Percentiles rank a stretch among this genome's conserved stretches.
Conservation (phyloP, 2,113 vertebrate genomes). For the Ceuthmochares aereus region DNA sequence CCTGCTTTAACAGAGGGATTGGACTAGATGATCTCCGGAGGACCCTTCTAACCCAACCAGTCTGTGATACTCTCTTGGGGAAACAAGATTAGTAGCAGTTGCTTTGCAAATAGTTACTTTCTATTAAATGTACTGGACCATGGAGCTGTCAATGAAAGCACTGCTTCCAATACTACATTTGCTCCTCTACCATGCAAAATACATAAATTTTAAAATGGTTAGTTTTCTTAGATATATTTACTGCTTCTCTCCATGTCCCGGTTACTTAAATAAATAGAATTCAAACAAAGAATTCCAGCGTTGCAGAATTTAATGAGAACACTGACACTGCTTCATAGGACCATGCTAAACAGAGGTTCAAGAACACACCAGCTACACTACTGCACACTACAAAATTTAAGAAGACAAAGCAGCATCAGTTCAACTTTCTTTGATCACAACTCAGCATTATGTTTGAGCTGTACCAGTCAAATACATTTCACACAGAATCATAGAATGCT, state of each 20-base stretch:
- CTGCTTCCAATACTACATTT: neutral
- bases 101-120: neutral
- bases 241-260: neutral
- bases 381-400: fast-evolving
- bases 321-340: neutral
- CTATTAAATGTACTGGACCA: neutral
- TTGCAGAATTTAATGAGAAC: neutral
- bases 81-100: neutral
- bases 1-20: too few relatives aligned
- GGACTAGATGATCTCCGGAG: too few relatives aligned
- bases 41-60: too few relatives aligned
- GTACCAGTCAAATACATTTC: neutral
- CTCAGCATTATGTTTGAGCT: fast-evolving
- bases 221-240: neutral
- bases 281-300: neutral
- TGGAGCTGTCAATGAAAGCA: neutral
- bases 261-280: neutral
- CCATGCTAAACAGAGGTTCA: neutral
- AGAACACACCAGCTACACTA: neutral
- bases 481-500: too few relatives aligned
- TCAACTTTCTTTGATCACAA: neutral
- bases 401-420: fast-evolving
- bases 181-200: neutral
- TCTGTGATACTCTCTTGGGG: neutral
- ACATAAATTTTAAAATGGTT: fast-evolving